Conservation (phyloP, 2,888 invertebrate genomes). For the Pseudococcus jackbeardsleyi region DNA sequence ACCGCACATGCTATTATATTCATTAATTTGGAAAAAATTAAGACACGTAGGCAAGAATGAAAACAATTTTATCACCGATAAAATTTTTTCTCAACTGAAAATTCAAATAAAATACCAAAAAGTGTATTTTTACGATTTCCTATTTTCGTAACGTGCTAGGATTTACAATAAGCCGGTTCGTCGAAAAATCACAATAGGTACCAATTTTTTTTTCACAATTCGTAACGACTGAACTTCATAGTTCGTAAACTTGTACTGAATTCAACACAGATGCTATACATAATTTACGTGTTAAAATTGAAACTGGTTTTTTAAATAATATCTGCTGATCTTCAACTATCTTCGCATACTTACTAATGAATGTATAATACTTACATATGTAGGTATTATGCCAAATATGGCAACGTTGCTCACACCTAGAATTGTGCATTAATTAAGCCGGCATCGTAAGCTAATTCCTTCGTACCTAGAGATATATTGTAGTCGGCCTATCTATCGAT, state of each 20-base stretch:
- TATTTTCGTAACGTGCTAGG: not conserved
- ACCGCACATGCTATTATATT: no score
- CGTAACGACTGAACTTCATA: not conserved
- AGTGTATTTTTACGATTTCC: not conserved
- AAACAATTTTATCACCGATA: conserved; percentile 2
- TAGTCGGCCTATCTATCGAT: not conserved
- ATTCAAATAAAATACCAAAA: not conserved
- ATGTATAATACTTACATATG: not conserved
- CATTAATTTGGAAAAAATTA: no score
- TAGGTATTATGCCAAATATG: not conserved
- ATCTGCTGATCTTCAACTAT: conserved; percentile 18
- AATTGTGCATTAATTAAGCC: not conserved
- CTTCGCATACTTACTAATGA: not conserved
- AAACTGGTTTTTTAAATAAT: conserved; percentile 32
- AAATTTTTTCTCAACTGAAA: not conserved
- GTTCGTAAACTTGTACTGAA: conserved; percentile 28
- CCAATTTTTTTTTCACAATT: not conserved
- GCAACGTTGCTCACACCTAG: not conserved
- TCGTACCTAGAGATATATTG: not conserved
- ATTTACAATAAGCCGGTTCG: not conserved
- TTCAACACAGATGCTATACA: not conserved
- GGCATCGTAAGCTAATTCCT: not conserved
- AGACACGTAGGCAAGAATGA: no score
- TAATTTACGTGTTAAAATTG: conserved; percentile 24
- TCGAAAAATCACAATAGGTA: not conserved